Base-by-base conservation (phyloP, 2,113 vertebrate genomes). In the Embiotoca jacksoni region DNA sequence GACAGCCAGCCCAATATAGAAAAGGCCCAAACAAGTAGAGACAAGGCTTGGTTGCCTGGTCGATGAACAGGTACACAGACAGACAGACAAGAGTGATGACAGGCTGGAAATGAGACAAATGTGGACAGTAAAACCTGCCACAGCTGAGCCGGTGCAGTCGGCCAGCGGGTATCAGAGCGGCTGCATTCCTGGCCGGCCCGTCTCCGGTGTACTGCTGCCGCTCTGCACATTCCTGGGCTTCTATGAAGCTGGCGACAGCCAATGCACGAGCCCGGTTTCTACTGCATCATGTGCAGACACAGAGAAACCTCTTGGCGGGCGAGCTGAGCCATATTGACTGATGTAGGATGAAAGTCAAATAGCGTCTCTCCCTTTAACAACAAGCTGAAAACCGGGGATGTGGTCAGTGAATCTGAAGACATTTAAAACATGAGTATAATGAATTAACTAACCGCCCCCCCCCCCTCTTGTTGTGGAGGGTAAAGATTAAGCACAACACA, bases 171-270 rank as follows among this genome's bases (percentile, higher is more conserved):
- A 54, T 81, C 52, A 64, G 15, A 72, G 46, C 35, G 52, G 37
- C 84, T 70, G 81, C 89, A 92, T 93, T 91, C 92, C 89, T 70
- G 81, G 52, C 81, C 78, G 67, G 81, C 78, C 60, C 47, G 78
- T 88, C 88, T 83, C 65, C 76, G 67, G 68, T 90, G 83, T 90
- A 90, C 88, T 87, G 79, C 59, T 87, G 85, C 61, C 76, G 81
- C 70, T 61, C 52, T 84, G 87, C 88, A 88, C 90, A 93, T 90
- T 90, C 90, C 83, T 79, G 76, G 50, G 76, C 72, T 57, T 80
- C 81, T 83, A 60, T 64, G 75, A 53, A 66, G n/a, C 62, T 60
- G 63, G 80, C 78, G 87, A 87, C 62, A 78, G 85, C 80, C 59
- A 56, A 61, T 74, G 59, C 75, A 67, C 70, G 52, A 65, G 39